Conservation (phyloP, 2,113 vertebrate genomes). For the Stercorarius parasiticus region DNA sequence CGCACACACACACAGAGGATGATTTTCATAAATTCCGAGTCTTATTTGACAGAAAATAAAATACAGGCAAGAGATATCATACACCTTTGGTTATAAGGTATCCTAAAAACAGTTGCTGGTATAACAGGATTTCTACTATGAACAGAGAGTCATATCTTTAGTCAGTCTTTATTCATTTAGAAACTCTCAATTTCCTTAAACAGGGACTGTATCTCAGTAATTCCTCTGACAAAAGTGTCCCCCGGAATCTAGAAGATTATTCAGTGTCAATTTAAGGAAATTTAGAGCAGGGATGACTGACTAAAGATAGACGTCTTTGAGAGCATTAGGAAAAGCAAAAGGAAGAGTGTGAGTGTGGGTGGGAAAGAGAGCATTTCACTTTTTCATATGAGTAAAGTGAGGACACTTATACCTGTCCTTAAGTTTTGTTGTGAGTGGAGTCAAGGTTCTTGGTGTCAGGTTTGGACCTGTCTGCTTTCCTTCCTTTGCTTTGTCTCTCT, state of each 20-base stretch:
- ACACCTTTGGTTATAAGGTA: not conserved
- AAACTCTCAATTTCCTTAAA: not conserved
- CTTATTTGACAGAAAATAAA: not conserved
- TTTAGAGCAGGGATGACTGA: not conserved
- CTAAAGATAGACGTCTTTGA: not conserved
- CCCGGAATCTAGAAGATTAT: not conserved
- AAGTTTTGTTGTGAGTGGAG: not conserved
- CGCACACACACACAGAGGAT: rapidly evolving
- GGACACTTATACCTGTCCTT: not conserved
- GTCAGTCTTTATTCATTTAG: not conserved
- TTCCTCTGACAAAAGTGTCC: not conserved
- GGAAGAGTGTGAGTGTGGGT: not conserved
- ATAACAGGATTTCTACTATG: not conserved
- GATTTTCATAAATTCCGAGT: not conserved
- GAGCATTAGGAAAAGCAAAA: not conserved
- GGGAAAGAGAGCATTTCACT: rapidly evolving
- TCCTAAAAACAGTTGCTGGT: not conserved
- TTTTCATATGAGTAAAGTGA: not conserved
- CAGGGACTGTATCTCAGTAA: not conserved
- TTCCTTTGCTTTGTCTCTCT: not conserved
- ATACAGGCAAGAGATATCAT: not conserved
- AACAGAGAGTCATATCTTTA: not conserved
- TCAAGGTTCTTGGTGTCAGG: not conserved
- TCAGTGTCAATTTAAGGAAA: not conserved
- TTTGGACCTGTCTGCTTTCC: not conserved